These are phyloP conservation scores for Platygyra sinensis DNA, from an alignment of 64 coral and sea anemone genomes.

Conservation along the genomic window DNA sequence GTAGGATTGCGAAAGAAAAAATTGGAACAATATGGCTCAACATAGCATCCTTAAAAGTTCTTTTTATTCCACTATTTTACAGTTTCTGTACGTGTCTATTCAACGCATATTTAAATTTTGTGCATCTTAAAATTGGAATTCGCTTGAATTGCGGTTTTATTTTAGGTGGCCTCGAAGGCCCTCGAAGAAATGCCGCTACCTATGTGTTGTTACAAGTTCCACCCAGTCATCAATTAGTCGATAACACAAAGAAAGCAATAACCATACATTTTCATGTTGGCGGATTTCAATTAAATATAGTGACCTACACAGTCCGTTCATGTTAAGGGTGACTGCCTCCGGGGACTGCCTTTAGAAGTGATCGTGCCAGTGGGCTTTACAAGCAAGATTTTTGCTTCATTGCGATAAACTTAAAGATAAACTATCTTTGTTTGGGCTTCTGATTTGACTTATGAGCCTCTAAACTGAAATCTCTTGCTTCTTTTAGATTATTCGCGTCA, in stretches of 20 bases:
- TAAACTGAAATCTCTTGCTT: background rate
- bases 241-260: background rate
- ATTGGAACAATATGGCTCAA: too few relatives aligned
- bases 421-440: background rate
- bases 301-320: background rate
- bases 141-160: background rate
- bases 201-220: background rate
- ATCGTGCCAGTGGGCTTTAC: background rate
- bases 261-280: background rate
- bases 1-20: too few relatives aligned
- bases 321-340: background rate
- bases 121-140: too few relatives aligned
- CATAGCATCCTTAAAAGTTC: background rate
- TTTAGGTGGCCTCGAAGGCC: background rate
- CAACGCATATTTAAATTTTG: background rate
- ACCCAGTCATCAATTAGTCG: background rate
- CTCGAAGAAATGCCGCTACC: background rate
- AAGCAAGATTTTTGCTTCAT: background rate
- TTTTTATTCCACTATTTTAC: background rate
- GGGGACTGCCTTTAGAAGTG: background rate
- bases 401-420: background rate
- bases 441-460: background rate
- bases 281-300: background rate
- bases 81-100: background rate
- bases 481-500: too few relatives aligned